phyloP scores from a whole-genome alignment of 2,888 invertebrate species.

The Melinaea marsaeus region DNA sequence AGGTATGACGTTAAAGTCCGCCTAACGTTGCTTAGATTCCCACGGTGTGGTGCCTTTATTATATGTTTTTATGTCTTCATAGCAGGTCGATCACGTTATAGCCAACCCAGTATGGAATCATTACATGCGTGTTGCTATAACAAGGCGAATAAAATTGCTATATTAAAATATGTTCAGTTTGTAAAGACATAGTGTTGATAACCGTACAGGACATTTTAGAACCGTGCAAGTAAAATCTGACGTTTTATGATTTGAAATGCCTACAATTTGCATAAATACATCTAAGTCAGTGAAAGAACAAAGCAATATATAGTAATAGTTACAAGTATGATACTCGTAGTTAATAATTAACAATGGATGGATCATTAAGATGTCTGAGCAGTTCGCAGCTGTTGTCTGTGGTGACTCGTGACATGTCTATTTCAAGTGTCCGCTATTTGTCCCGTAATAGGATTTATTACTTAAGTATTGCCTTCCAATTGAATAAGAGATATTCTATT shows the following conservation, averaged over 20 bases:
- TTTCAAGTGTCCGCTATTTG: neutral
- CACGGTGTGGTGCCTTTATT: conserved; percentile 41
- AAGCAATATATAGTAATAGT: neutral
- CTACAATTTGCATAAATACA: too few species aligned
- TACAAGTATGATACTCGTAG: neutral
- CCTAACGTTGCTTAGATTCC: conserved; percentile 48
- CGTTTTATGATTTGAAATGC: too few species aligned
- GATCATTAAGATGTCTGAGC: neutral
- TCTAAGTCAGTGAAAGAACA: too few species aligned
- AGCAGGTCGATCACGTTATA: neutral
- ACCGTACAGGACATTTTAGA: too few species aligned
- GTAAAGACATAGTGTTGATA: too few species aligned
- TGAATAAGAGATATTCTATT: neutral
- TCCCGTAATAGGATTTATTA: neutral
- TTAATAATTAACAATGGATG: neutral
- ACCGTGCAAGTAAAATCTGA: too few species aligned
- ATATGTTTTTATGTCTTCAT: conserved; percentile 10
- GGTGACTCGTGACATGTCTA: conserved; percentile 1
- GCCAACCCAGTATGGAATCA: neutral
- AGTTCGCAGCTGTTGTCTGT: neutral
- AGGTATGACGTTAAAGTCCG: conserved; percentile 57
- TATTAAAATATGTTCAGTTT: neutral
- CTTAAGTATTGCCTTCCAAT: neutral
- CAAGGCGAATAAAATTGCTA: neutral
- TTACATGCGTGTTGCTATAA: neutral